phyloP scores from a whole-genome alignment of 2,797 vertebrate genomes.

The Xiphophorus birchmanni region DNA sequence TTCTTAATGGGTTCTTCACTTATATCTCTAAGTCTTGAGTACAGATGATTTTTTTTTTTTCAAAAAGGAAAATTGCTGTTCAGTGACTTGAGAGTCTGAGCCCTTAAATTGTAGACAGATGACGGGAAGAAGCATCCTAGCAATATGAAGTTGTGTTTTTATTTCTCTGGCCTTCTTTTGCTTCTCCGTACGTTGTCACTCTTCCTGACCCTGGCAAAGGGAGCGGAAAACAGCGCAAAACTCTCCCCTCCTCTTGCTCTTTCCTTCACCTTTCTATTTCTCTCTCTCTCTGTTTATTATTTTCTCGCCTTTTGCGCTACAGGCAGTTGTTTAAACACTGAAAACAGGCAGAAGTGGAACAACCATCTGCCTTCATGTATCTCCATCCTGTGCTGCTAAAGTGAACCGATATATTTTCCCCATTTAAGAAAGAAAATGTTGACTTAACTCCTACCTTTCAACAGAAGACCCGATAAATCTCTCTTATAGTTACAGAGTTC shows the following conservation, averaged over 20 bases:
- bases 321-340: background rate
- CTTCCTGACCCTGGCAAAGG: conserved; percentile 47
- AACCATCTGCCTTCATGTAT: background rate
- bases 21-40: conserved; percentile 13
- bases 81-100: conserved; percentile 13
- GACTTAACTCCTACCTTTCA: background rate
- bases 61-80: conserved; percentile 14
- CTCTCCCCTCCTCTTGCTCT: background rate
- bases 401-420: background rate
- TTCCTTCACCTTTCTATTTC: conserved; percentile 15
- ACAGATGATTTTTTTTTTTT: conserved; percentile 4
- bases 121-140: conserved; percentile 8
- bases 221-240: conserved; percentile 54
- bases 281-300: conserved; percentile 15
- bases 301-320: background rate
- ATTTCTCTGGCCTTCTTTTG: conserved; percentile 21
- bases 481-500: background rate
- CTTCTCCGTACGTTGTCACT: conserved; percentile 23
- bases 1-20: conserved; percentile 27
- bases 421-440: background rate
- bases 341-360: background rate
- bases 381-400: conserved; percentile 4
- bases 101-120: conserved; percentile 11
- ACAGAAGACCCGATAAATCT: background rate
- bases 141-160: background rate